These are phyloP conservation scores for Panagrolaimus sp. DNA, from an alignment of 1,140 invertebrate species.

Conservation along the genomic window DNA sequence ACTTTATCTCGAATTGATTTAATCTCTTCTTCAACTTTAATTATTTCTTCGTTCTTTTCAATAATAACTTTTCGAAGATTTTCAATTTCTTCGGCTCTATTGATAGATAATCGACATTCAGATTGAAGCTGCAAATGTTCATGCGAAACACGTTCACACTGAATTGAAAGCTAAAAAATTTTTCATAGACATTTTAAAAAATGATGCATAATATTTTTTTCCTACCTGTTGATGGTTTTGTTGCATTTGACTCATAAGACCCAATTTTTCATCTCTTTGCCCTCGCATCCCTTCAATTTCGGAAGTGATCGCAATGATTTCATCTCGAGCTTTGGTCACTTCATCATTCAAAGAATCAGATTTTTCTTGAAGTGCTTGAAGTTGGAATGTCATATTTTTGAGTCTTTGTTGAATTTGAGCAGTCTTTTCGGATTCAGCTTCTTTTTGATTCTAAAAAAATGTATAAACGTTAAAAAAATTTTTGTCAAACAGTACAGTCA, in stretches of 20 bases:
- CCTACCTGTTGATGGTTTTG: constrained; percentile 60
- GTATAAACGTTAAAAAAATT: constrained; percentile 17
- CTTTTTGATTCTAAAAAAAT: constrained; percentile 69
- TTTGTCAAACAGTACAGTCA: background rate
- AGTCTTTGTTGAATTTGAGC: constrained; percentile 82
- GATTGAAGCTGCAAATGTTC: constrained; percentile 46
- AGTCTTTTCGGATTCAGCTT: constrained; percentile 80
- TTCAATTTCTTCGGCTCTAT: constrained; percentile 41
- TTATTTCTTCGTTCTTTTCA: constrained; percentile 30
- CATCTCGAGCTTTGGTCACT: constrained; percentile 78
- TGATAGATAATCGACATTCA: constrained; percentile 38
- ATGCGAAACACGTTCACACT: constrained; percentile 44
- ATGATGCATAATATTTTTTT: background rate
- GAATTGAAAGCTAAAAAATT: constrained; percentile 38
- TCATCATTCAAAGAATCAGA: constrained; percentile 79
- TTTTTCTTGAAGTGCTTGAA: constrained; percentile 74
- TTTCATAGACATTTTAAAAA: too few relatives aligned
- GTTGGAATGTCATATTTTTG: constrained; percentile 75
- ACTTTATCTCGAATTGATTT: constrained; percentile 20
- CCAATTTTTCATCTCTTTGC: constrained; percentile 76
- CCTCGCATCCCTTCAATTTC: constrained; percentile 90
- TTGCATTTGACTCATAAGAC: constrained; percentile 81
- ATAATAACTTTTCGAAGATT: constrained; percentile 27
- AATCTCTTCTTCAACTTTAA: constrained; percentile 27
- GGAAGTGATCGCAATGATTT: constrained; percentile 83